A percentile compares a stretch with the other conserved stretches of the same genome.
phyloP scores from a whole-genome alignment of 2,113 vertebrate genomes.

The Centropristis striata region DNA sequence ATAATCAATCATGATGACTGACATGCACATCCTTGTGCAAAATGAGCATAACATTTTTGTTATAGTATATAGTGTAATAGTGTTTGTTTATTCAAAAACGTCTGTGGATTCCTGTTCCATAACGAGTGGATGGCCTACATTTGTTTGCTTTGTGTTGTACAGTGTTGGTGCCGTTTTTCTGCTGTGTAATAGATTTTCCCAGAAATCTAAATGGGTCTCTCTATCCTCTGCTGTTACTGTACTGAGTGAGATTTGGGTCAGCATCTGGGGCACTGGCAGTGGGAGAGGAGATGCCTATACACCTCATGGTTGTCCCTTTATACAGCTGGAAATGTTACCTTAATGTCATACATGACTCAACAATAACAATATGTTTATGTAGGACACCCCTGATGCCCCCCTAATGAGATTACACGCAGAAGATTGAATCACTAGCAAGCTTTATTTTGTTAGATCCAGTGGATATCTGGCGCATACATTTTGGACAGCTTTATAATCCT shows the following conservation, averaged over 20 bases:
- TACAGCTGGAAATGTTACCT: not conserved
- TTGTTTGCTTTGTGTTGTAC: constrained; percentile 21
- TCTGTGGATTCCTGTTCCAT: not conserved
- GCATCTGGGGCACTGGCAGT: constrained; percentile 62
- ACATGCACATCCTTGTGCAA: not conserved
- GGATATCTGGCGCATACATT: not conserved
- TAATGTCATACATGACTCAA: not conserved
- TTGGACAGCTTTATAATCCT: not conserved
- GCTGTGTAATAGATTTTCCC: constrained; percentile 65
- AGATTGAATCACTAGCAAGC: not conserved
- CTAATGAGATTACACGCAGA: not conserved
- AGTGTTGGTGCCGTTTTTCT: constrained; percentile 32
- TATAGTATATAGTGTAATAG: no score
- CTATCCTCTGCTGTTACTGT: constrained; percentile 11
- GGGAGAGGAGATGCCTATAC: constrained; percentile 10
- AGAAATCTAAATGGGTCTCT: constrained; percentile 39
- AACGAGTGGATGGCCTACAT: constrained; percentile 11
- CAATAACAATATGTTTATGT: not conserved
- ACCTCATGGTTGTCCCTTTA: constrained; percentile 10
- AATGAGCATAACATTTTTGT: no score
- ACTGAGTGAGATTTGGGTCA: constrained; percentile 63
- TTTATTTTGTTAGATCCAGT: constrained; percentile 4
- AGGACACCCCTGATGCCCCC: no score
- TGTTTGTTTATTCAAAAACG: not conserved
- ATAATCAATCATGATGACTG: not conserved